Percentiles rank a stretch among this genome's conserved stretches.
Conservation (phyloP, 2,113 vertebrate genomes). For the Manacus vitellinus region DNA sequence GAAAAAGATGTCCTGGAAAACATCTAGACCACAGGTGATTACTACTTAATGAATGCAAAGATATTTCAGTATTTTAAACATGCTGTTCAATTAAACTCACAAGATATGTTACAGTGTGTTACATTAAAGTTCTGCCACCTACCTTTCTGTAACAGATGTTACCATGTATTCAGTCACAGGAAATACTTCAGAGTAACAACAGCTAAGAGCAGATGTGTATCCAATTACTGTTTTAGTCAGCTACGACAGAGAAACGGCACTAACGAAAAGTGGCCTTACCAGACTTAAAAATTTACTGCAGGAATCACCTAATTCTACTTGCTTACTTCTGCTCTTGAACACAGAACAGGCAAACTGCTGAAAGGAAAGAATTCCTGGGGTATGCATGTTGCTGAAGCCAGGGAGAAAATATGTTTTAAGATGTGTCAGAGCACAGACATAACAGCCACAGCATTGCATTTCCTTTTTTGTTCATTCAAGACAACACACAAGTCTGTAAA, state of each 20-base stretch:
- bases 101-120: not conserved
- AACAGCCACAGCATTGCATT: not conserved
- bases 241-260: not conserved
- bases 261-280: not conserved
- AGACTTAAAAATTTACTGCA: not conserved
- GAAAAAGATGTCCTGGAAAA: not conserved
- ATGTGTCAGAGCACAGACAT: conserved; percentile 12
- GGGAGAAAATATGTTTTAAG: not conserved
- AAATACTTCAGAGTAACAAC: conserved; percentile 3
- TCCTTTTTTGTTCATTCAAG: conserved; percentile 56
- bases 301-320: not conserved
- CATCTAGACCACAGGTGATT: not conserved
- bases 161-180: not conserved
- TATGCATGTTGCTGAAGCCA: not conserved
- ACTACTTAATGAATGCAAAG: not conserved
- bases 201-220: conserved; percentile 1
- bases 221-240: not conserved
- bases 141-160: conserved; percentile 27
- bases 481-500: not conserved
- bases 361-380: not conserved
- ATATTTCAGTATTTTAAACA: not conserved
- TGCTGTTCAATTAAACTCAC: not conserved
- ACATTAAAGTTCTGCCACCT: conserved; percentile 16
- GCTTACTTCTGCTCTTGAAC: not conserved
- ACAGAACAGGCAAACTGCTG: not conserved